Evolutionary conservation across 2,113 vertebrate genomes (phyloP), one percentile per base, ranked within the genome.

Genomic region (Clarias macrocephalus): DNA sequence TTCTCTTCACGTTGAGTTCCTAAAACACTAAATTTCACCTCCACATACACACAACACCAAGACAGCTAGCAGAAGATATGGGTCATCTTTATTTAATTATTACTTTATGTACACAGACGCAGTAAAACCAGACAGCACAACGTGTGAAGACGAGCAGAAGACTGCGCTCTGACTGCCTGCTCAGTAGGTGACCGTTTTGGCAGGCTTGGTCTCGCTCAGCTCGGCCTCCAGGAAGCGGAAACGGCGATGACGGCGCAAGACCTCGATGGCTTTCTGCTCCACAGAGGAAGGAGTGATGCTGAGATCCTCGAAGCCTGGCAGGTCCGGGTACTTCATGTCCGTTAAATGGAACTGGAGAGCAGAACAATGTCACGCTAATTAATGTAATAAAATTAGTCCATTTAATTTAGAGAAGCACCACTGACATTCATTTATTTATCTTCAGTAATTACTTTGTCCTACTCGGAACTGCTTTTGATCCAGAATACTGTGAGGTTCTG

Each of bases 301-400:
- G 13, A 99, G 94, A 89, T 99, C 98, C 91, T 98, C 95, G 81
- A 99, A 94, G 85, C 97, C 97, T 8, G 97, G 98, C 76, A 99
- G 96, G 54, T 96, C 96, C 0, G 96, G 96, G 87, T 95, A 92
- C n/a, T 83, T 95, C 96, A 94, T 93, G 90, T 99, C 98, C 65
- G 97, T 96, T 86, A 92, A 91, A 88, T 99, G 97, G 79, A 99
- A 95, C 98, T 99, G 86, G 11, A 70, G 80, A 86, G 25, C 54
- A 42, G 82, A 72, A 79, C 10, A n/a, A 57, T 21, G 21, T 25
- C 28, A 37, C n/a, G 21, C n/a, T 11, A 28, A 6, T 28, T 56
- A 28, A 56, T 56, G 28, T 9, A 10, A n/a, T 56, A 79, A n/a
- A 28, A 54, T 4, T 10, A 48, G 19, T 75, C 19, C 21, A 25